phyloP scores from a whole-genome alignment of 2,888 invertebrate genomes.

The Podotricha telesiphe region DNA sequence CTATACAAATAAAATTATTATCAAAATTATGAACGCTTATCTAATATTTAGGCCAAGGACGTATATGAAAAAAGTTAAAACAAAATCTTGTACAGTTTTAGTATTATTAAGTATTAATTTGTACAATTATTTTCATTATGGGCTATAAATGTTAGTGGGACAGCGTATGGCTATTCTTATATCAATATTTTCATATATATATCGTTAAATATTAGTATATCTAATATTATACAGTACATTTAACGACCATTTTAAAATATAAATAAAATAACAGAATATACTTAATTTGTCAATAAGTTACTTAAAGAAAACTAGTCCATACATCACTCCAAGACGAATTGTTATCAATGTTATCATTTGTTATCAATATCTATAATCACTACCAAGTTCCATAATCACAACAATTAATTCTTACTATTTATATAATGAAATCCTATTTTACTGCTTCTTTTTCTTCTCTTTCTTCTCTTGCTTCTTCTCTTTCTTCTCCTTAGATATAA shows the following conservation, averaged over 20 bases:
- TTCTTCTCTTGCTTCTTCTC: slow-evolving; percentile 56
- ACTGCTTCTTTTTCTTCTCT: slow-evolving; percentile 67
- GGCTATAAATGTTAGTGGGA: too few species aligned
- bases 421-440: slow-evolving; percentile 36
- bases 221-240: neutral
- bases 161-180: neutral
- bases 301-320: neutral
- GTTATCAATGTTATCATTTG: neutral
- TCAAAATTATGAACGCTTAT: neutral
- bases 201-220: neutral
- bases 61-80: neutral
- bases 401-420: neutral
- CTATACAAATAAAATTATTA: neutral
- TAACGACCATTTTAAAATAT: neutral
- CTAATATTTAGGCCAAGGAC: slow-evolving; percentile 9
- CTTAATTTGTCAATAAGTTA: slow-evolving; percentile 4
- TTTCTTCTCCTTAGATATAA: slow-evolving; percentile 61
- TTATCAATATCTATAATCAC: neutral
- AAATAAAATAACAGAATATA: neutral
- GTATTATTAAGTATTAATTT: slow-evolving; percentile 2
- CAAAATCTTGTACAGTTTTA: neutral
- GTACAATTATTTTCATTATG: neutral
- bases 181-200: neutral
- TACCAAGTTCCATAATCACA: slow-evolving; percentile 1
- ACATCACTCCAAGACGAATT: neutral